A percentile compares a stretch with the other conserved stretches of the same genome.
These are phyloP conservation scores for Mola mola DNA, from an alignment of 2,113 vertebrate genomes.

Conservation along the genomic window DNA sequence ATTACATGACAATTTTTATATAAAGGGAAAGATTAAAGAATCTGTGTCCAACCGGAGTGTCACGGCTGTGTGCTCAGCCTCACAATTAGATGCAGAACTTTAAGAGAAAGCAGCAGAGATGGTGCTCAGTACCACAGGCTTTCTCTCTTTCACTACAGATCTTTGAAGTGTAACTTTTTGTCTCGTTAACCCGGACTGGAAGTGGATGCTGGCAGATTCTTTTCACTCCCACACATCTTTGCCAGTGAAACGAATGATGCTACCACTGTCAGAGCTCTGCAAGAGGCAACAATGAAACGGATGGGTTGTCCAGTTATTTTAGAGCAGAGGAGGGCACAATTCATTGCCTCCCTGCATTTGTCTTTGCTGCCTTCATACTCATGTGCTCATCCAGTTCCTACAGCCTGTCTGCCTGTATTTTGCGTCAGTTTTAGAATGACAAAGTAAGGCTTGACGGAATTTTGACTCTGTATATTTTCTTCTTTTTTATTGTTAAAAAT, in stretches of 20 bases:
- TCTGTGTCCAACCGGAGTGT: conserved; percentile 59
- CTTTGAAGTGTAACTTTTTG: conserved; percentile 53
- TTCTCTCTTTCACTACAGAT: conserved; percentile 31
- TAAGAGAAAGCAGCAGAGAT: conserved; percentile 26
- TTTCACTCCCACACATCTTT: conserved; percentile 27
- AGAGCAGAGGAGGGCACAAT: conserved; percentile 43
- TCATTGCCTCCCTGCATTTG: conserved; percentile 30
- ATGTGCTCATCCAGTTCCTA: too few relatives aligned
- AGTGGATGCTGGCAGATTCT: conserved; percentile 39
- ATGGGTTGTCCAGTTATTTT: conserved; percentile 54
- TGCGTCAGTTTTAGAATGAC: neutral
- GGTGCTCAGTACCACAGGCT: conserved; percentile 10
- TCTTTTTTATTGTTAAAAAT: neutral
- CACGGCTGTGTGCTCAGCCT: conserved; percentile 67
- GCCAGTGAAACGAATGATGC: conserved; percentile 44
- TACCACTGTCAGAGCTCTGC: conserved; percentile 45
- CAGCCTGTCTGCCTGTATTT: conserved; percentile 1
- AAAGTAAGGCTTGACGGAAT: neutral
- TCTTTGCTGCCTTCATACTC: conserved; percentile 15
- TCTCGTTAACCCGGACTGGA: conserved; percentile 52
- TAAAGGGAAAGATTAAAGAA: conserved; percentile 77
- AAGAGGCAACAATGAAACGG: conserved; percentile 52
- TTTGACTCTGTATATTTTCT: neutral
- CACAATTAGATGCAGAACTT: conserved; percentile 64
- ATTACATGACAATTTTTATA: conserved; percentile 72